Base-by-base conservation (phyloP, 2,113 vertebrate species). In the Grammomys surdaster region DNA sequence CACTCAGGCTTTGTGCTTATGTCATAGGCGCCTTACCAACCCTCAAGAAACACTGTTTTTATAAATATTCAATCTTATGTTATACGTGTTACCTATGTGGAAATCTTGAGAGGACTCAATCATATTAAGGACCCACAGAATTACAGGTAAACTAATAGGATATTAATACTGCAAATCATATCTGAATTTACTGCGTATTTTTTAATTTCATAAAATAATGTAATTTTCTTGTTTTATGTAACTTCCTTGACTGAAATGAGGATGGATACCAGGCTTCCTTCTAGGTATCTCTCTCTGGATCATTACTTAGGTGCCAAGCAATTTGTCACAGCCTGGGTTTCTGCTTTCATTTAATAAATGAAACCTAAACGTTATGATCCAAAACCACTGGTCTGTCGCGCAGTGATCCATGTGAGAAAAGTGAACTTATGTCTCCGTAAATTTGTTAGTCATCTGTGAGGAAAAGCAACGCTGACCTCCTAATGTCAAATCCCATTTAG, bases 401-500 rank as follows among this genome's bases (percentile, higher is more conserved):
- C 98, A 98, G 93, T 98, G 98, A 98, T 98, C 98, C 98, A 97
- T 98, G 97, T 70, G 91, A 98, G 95, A 98, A 98, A 96, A 98
- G 94, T 97, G 98, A 98, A 98, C 98, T 98, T 97, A 13, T 95
- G 98, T 97, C 98, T 98, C 97, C 28, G 56, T 94, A 98, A 98
- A 98, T 98, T 98, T 98, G 97, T 98, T 97, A 98, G 98, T 97
- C 98, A 98, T 98, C 97, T 98, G 65, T 88, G 97, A 98, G 97
- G 96, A 94, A 98, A 98, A 98, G 97, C 96, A 98, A 96, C 91
- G 89, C 90, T 98, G 98, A 98, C 98, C 98, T 98, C 16, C 0
- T 98, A 98, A 98, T 97, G 98, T 99, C 98, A 98, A 97, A 98
- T 98, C 95, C 97, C 97, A 98, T 98, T 98, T 98, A 98, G 93